Percentiles rank a stretch among this genome's conserved stretches.
Conservation (phyloP, 2,113 vertebrate species). For the Megaleporinus macrocephalus region DNA sequence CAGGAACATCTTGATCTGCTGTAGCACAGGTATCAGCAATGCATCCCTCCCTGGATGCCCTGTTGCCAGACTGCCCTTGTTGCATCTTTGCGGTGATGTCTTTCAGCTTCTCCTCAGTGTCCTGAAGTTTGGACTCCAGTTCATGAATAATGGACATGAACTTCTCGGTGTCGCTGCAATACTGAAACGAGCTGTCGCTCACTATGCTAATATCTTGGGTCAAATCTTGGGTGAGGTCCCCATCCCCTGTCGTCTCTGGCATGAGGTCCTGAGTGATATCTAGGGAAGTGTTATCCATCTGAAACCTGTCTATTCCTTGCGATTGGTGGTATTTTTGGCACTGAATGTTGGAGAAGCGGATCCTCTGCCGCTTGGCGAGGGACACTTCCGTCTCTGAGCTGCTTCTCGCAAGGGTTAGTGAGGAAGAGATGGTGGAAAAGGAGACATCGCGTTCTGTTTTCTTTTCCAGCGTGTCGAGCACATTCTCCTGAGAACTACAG, state of each 20-base stretch:
- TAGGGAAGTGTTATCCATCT: constrained; percentile 75
- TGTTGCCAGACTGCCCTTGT: constrained; percentile 75
- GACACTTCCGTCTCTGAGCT: constrained; percentile 75
- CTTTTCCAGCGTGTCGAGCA: constrained; percentile 58
- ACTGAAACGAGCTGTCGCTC: constrained; percentile 76
- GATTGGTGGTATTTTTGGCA: constrained; percentile 88
- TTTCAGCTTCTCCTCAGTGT: constrained; percentile 91
- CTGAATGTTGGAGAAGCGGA: constrained; percentile 92
- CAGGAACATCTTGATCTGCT: constrained; percentile 76
- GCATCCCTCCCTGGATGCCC: constrained; percentile 71
- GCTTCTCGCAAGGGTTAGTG: constrained; percentile 52
- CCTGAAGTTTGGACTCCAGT: constrained; percentile 88
- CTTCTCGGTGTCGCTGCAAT: constrained; percentile 82
- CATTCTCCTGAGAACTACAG: constrained; percentile 63
- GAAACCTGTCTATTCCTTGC: constrained; percentile 77
- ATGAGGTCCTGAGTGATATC: constrained; percentile 77
- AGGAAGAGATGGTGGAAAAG: constrained; percentile 44
- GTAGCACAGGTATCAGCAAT: constrained; percentile 62
- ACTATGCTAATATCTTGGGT: constrained; percentile 77
- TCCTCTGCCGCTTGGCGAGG: constrained; percentile 86
- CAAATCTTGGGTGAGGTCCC: constrained; percentile 39
- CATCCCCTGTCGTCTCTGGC: constrained; percentile 69
- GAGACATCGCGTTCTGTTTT: constrained; percentile 60
- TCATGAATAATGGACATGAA: constrained; percentile 91
- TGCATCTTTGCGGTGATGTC: constrained; percentile 85